These are phyloP conservation scores for Drosophila ezoana DNA, from an alignment of 2,888 invertebrate species.

Conservation along the genomic window DNA sequence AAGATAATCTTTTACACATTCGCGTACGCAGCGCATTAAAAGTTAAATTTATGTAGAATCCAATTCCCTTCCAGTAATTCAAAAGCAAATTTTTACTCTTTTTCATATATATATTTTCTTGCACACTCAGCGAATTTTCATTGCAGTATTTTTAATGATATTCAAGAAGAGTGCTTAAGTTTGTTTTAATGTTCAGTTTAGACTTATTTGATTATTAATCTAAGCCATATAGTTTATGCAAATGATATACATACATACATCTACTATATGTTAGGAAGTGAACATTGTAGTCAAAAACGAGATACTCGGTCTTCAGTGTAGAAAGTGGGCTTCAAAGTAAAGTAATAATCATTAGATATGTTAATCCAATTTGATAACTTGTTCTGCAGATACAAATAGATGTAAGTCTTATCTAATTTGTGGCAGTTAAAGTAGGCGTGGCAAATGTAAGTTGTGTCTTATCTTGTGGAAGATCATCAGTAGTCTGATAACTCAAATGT, in stretches of 20 bases:
- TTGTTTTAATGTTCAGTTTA: conserved; percentile 12
- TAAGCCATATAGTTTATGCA: not conserved
- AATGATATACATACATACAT: not conserved
- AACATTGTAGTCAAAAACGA: too few relatives aligned
- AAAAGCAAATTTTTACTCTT: conserved; percentile 15
- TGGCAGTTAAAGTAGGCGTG: too few relatives aligned
- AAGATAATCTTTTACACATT: conserved; percentile 82
- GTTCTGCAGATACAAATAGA: not conserved
- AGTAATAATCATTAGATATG: not conserved
- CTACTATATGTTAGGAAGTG: not conserved
- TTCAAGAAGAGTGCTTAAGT: conserved; percentile 17
- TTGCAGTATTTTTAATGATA: conserved; percentile 40
- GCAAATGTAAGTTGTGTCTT: not conserved
- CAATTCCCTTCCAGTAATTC: conserved; percentile 6
- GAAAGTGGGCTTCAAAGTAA: too few relatives aligned
- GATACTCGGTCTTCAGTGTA: too few relatives aligned
- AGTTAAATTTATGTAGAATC: conserved; percentile 75
- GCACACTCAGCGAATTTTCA: conserved; percentile 43
- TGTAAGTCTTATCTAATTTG: too few relatives aligned
- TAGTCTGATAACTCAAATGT: not conserved
- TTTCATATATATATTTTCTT: conserved; percentile 13
- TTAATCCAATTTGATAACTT: not conserved
- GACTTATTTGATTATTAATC: conserved; percentile 1
- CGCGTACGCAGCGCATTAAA: conserved; percentile 80
- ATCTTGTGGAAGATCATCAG: not conserved